Base-by-base conservation (phyloP, 2,797 vertebrate genomes). In the Labeo calbasu region DNA sequence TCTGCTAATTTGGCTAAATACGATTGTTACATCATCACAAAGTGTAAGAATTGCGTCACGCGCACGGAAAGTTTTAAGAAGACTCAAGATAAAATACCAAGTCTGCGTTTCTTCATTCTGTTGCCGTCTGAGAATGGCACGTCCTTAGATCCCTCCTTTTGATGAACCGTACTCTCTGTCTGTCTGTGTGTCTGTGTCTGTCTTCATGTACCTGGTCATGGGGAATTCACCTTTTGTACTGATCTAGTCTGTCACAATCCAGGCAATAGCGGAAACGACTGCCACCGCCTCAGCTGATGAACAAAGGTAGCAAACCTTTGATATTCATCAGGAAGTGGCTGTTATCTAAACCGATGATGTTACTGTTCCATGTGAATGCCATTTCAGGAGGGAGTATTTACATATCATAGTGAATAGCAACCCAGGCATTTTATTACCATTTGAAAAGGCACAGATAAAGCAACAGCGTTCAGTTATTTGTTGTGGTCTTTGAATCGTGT, bases 151-250 rank as follows among this genome's bases (percentile, higher is more conserved):
- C 63, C 15, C 25, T 59, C 85, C 90, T 88, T 90, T 91, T 92
- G 92, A 94, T 70, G 17, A 91, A 92, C 92, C 83, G 86, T 86
- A 91, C 88, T 89, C 91, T 85, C 89, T 85, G 87, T 91, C 91
- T 88, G 89, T 86, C 84, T n/a, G 79, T 79, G 3, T 11, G 80
- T 75, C 21, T 77, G 8, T 40, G 79, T 61, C 43, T 71, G 88
- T 88, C 78, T 79, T 8, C 43, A 46, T 46, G 84, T 77, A 81
- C 79, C 59, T 90, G 84, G 89, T 88, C 68, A 28, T 88, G 88
- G 88, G 88, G 88, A 90, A 88, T 92, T 92, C 89, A 88, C 91
- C 82, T 83, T 88, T 91, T 87, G 89, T 85, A 90, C 91, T 89
- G 88, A 89, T 93, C 91, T 89, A 87, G 65, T 84, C 65, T 91